Conservation (phyloP, 2,113 vertebrate species). For the Ceyx margarethae region DNA sequence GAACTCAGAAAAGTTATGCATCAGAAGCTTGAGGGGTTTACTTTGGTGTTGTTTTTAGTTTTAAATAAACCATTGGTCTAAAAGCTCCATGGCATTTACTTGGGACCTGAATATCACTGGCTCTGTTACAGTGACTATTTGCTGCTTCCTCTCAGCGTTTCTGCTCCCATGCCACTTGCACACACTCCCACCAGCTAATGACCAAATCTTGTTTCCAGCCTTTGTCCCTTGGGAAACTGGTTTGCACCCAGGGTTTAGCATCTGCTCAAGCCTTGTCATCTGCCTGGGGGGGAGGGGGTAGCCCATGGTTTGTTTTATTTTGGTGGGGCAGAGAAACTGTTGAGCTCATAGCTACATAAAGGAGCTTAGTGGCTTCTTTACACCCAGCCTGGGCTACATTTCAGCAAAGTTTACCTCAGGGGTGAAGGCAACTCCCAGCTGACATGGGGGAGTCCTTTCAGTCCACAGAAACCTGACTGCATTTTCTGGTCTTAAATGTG, state of each 20-base stretch:
- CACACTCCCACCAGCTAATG: background rate
- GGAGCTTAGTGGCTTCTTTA: background rate
- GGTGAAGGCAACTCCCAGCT: background rate
- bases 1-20: background rate
- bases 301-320: background rate
- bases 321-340: accelerated
- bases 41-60: background rate
- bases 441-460: background rate
- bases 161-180: background rate
- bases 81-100: background rate
- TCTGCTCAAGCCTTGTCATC: background rate
- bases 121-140: background rate
- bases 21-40: background rate
- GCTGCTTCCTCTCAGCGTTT: background rate
- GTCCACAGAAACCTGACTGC: background rate
- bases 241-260: background rate
- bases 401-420: background rate
- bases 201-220: background rate
- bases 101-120: background rate
- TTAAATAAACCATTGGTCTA: background rate
- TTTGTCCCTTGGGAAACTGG: background rate
- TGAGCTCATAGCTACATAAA: background rate
- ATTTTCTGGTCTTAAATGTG: background rate
- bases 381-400: background rate
- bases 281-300: background rate